These are phyloP conservation scores for Rissa tridactyla DNA, from an alignment of 2,113 vertebrate genomes.

Conservation along the genomic window DNA sequence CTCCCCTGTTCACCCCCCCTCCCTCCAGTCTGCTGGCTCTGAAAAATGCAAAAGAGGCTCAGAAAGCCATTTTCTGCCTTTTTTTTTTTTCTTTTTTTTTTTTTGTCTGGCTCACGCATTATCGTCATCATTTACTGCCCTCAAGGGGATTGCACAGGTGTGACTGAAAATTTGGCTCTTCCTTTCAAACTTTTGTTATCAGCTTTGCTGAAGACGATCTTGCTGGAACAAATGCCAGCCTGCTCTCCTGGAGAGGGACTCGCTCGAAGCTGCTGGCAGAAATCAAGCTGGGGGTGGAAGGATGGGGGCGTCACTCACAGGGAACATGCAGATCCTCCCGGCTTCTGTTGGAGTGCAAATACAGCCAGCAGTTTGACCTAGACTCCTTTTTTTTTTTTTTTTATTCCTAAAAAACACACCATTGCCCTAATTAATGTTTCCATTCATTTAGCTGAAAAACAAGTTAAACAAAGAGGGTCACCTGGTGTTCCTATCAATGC, in stretches of 20 bases:
- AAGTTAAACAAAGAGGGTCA: conserved; percentile 57
- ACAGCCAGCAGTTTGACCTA: background rate
- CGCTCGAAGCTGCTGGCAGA: background rate
- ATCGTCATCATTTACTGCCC: conserved; percentile 56
- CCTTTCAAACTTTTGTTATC: conserved; percentile 55
- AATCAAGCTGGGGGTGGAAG: conserved; percentile 21
- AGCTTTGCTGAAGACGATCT: conserved; percentile 27
- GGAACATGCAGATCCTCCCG: conserved; percentile 24
- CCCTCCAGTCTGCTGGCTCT: conserved; percentile 18
- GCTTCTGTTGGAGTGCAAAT: background rate
- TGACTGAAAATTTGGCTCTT: conserved; percentile 57
- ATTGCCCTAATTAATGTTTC: conserved; percentile 50
- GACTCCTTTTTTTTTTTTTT: background rate
- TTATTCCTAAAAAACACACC: background rate
- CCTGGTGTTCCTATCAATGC: conserved; percentile 16
- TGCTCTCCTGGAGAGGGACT: conserved; percentile 35
- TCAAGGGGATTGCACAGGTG: conserved; percentile 54
- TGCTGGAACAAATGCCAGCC: conserved; percentile 24
- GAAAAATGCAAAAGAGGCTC: conserved; percentile 47
- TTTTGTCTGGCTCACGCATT: conserved; percentile 39
- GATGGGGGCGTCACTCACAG: conserved; percentile 3
- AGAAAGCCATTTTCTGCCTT: conserved; percentile 30
- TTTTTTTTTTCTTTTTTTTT: background rate
- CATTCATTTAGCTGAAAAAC: conserved; percentile 44
- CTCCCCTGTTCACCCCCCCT: rapidly evolving